phyloP scores from a whole-genome alignment of 30 jellyfish, hydroid and myxozoan genomes.

The Hydractinia echinata region DNA sequence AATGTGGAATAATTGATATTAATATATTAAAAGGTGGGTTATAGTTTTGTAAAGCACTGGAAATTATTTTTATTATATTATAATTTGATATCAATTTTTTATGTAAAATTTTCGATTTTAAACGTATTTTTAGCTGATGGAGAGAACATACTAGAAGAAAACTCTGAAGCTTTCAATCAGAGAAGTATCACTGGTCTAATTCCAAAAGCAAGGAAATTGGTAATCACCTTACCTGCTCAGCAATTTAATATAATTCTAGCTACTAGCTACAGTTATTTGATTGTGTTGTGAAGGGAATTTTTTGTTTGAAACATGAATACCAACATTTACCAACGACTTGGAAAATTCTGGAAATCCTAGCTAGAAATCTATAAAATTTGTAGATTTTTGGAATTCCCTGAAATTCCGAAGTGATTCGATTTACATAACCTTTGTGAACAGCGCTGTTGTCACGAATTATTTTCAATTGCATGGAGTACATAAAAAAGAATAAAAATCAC shows the following conservation, averaged over 20 bases:
- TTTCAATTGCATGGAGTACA: too few species aligned
- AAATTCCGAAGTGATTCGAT: too few species aligned
- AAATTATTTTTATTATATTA: neutral
- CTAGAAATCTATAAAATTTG: too few species aligned
- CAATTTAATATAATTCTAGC: neutral
- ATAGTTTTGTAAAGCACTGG: neutral
- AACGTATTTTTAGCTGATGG: conserved; percentile 10
- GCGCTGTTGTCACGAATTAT: too few species aligned
- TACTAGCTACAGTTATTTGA: neutral
- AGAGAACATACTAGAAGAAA: neutral
- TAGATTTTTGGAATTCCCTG: too few species aligned
- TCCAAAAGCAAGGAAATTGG: conserved; percentile 34
- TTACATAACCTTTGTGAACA: too few species aligned
- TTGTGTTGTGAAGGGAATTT: too few species aligned
- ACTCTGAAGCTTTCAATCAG: conserved; percentile 33
- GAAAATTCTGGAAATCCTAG: too few species aligned
- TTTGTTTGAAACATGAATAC: too few species aligned
- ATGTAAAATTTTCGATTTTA: neutral
- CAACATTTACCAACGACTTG: too few species aligned
- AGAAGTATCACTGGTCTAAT: conserved; percentile 14
- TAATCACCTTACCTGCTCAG: neutral
- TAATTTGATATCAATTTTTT: neutral
- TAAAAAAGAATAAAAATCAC: too few species aligned
- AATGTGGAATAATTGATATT: conserved; percentile 12
- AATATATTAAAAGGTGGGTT: neutral